Conservation (phyloP, 2,888 invertebrate genomes). For the Coecobrya sp. region DNA sequence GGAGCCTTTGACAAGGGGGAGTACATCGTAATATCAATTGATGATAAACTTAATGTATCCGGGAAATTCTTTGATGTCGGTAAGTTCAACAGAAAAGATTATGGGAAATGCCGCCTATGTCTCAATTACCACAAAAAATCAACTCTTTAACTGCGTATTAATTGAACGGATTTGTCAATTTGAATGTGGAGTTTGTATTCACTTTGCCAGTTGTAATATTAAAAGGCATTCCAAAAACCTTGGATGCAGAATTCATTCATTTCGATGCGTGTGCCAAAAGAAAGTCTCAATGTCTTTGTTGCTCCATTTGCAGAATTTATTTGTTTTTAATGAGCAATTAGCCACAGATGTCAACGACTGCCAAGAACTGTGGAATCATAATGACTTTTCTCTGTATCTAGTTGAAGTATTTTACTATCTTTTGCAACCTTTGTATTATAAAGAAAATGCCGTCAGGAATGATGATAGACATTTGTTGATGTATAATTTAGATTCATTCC, state of each 20-base stretch:
- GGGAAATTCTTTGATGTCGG: constrained; percentile 89
- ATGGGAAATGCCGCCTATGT: too few species aligned
- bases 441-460: too few species aligned
- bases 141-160: too few species aligned
- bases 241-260: background rate
- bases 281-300: background rate
- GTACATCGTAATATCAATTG: constrained; percentile 96
- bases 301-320: constrained; percentile 11
- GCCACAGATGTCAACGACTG: background rate
- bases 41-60: constrained; percentile 94
- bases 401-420: background rate
- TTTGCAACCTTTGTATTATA: background rate
- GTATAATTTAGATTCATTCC: too few species aligned
- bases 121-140: too few species aligned
- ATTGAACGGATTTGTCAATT: too few species aligned
- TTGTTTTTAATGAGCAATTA: constrained; percentile 11
- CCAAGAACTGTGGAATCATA: background rate
- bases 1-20: constrained; percentile 93
- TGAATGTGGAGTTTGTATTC: too few species aligned
- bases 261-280: background rate
- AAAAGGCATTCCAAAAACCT: background rate
- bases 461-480: too few species aligned
- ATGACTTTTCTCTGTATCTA: background rate
- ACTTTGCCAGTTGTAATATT: too few species aligned
- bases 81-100: constrained; percentile 86